These are phyloP conservation scores for Yponomeuta plumbellus DNA, from an alignment of 2,888 invertebrate genomes.

Conservation along the genomic window DNA sequence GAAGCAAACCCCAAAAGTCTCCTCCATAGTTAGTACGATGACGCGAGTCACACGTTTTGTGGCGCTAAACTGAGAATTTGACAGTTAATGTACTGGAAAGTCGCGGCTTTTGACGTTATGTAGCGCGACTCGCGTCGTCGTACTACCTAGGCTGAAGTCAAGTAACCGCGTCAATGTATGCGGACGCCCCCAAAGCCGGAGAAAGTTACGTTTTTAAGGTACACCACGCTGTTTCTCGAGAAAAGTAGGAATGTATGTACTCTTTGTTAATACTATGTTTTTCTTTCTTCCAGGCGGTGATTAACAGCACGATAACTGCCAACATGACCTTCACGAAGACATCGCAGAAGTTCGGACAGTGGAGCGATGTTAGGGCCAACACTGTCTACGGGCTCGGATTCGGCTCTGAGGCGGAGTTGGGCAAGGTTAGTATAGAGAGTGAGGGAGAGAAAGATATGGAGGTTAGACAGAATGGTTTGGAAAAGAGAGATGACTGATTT, in stretches of 20 bases:
- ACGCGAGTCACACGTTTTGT: too few relatives aligned
- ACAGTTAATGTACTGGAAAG: too few relatives aligned
- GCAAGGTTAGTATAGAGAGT: constrained; percentile 80
- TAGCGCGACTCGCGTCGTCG: too few relatives aligned
- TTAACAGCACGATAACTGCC: constrained; percentile 98
- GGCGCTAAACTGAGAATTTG: too few relatives aligned
- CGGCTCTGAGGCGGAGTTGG: constrained; percentile 94
- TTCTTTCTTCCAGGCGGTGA: constrained; percentile 84
- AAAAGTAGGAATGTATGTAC: too few relatives aligned
- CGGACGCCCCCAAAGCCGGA: neutral
- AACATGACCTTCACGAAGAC: constrained; percentile 99
- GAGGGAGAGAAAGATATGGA: neutral
- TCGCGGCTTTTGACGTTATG: too few relatives aligned
- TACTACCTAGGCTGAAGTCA: too few relatives aligned
- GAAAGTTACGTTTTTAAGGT: too few relatives aligned
- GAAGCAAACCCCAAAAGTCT: constrained; percentile 98
- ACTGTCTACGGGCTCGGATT: constrained; percentile 98
- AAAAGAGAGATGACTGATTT: neutral
- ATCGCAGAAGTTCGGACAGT: constrained; percentile 99
- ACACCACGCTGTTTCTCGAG: too few relatives aligned
- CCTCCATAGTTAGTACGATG: too few relatives aligned
- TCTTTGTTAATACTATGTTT: neutral
- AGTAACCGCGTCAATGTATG: constrained; percentile 94
- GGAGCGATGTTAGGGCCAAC: constrained; percentile 98
- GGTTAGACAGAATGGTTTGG: too few relatives aligned